Evolutionary conservation across 2,797 vertebrate genomes (phyloP).

Genomic region (Urosaurus nigricauda): DNA sequence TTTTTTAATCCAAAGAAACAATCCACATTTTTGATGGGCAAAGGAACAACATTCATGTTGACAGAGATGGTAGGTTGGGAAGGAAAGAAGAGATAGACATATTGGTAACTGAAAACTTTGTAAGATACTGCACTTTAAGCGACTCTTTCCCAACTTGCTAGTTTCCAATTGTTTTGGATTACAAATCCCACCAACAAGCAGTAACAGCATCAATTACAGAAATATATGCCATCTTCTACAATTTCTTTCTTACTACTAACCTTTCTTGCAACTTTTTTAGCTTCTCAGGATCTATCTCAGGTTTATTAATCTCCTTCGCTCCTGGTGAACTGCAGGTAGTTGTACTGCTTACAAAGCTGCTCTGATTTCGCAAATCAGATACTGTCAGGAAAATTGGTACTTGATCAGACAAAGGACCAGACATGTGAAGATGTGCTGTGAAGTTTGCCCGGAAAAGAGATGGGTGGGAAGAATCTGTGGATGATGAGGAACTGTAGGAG

Average conservation of each 20-base stretch:
- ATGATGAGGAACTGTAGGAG: conserved; percentile 31
- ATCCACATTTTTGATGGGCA: too few species aligned
- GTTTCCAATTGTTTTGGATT: too few species aligned
- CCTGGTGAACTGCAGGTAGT: conserved; percentile 18
- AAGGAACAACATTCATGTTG: too few species aligned
- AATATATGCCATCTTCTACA: too few species aligned
- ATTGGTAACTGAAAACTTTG: too few species aligned
- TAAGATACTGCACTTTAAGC: too few species aligned
- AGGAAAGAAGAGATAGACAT: too few species aligned
- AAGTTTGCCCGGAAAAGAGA: conserved; percentile 44
- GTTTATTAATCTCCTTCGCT: conserved; percentile 39
- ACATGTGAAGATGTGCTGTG: conserved; percentile 34
- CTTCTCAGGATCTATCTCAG: conserved; percentile 68
- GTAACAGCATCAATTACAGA: too few species aligned
- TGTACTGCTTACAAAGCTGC: not conserved
- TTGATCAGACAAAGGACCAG: conserved; percentile 43
- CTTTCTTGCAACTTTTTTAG: conserved; percentile 73
- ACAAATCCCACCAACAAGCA: too few species aligned
- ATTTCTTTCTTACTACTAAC: conserved; percentile 49
- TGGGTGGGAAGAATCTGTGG: conserved; percentile 37
- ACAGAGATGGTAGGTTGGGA: too few species aligned
- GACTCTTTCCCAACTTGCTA: too few species aligned
- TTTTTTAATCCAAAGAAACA: too few species aligned
- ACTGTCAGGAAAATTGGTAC: conserved; percentile 48
- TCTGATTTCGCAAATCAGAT: conserved; percentile 58